A percentile compares a stretch with the other conserved stretches of the same genome.
Conservation (phyloP, 2,888 invertebrate genomes). For the Thecophora atra region DNA sequence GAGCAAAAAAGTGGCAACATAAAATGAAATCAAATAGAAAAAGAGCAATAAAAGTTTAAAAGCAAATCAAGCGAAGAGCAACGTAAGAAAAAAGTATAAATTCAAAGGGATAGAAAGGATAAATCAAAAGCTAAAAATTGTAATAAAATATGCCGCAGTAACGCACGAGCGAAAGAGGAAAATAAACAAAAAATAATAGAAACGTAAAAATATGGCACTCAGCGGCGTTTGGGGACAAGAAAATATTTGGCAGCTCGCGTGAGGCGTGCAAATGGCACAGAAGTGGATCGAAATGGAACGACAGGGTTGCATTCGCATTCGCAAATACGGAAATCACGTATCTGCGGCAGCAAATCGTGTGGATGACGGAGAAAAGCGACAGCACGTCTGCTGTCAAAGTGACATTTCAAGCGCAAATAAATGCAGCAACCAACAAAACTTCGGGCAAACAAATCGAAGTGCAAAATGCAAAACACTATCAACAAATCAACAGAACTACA, state of each 20-base stretch:
- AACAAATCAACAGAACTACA: conserved; percentile 3
- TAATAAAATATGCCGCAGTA: conserved; percentile 34
- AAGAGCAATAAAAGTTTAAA: conserved; percentile 37
- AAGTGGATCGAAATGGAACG: neutral
- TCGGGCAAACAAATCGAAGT: neutral
- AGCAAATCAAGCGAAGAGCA: conserved; percentile 28
- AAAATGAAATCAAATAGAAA: conserved; percentile 30
- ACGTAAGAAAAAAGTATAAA: conserved; percentile 32
- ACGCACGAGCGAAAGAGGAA: neutral
- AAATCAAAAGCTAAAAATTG: conserved; percentile 21
- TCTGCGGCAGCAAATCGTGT: conserved; percentile 23
- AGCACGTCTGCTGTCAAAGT: conserved; percentile 21
- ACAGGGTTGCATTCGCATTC: neutral
- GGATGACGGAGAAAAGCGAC: neutral
- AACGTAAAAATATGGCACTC: neutral
- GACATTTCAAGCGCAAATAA: conserved; percentile 27
- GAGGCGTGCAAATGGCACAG: neutral
- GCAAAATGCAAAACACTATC: neutral
- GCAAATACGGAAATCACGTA: conserved; percentile 32
- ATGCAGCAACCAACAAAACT: conserved; percentile 37
- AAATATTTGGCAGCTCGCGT: neutral
- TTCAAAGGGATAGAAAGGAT: conserved; percentile 30
- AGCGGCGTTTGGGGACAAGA: neutral
- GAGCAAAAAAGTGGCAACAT: conserved; percentile 28
- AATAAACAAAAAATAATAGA: neutral